phyloP scores from a whole-genome alignment of 2,113 vertebrate genomes.

The Takifugu bimaculatus region DNA sequence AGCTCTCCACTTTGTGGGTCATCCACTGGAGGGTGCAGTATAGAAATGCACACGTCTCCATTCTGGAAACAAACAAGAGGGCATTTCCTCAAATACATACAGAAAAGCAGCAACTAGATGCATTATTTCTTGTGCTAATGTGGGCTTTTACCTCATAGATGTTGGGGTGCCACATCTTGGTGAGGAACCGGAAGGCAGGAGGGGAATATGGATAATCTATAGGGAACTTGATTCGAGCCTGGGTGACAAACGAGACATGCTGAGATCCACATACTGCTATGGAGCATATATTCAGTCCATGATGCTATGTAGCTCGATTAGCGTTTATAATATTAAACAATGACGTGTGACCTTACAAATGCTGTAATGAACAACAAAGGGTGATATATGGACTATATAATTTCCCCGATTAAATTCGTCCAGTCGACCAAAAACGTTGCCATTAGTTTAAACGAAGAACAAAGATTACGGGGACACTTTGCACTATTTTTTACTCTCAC shows the following conservation, averaged over 20 bases:
- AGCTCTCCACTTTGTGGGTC: constrained; percentile 97
- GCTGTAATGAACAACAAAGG: not conserved
- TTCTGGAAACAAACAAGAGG: constrained; percentile 73
- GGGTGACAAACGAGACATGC: not conserved
- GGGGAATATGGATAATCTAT: constrained; percentile 97
- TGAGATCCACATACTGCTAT: no score
- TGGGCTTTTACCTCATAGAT: constrained; percentile 87
- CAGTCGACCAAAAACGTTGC: no score
- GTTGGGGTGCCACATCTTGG: constrained; percentile 99
- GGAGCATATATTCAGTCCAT: no score
- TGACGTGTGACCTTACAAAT: no score
- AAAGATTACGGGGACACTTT: not conserved
- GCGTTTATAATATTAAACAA: no score
- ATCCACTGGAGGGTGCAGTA: constrained; percentile 92
- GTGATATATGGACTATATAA: not conserved
- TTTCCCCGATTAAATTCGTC: not conserved
- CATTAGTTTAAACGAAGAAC: not conserved
- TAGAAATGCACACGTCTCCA: constrained; percentile 96
- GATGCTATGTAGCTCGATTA: no score
- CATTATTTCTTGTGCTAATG: not conserved
- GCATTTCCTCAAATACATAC: not conserved
- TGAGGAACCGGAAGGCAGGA: constrained; percentile 94
- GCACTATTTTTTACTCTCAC: constrained; percentile 61
- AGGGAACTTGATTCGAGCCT: constrained; percentile 96
- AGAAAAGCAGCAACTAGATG: no score